Evolutionary conservation across 2,113 vertebrate species (phyloP), one percentile per base, ranked within the genome.

Genomic region (Monarcha castaneiventris): DNA sequence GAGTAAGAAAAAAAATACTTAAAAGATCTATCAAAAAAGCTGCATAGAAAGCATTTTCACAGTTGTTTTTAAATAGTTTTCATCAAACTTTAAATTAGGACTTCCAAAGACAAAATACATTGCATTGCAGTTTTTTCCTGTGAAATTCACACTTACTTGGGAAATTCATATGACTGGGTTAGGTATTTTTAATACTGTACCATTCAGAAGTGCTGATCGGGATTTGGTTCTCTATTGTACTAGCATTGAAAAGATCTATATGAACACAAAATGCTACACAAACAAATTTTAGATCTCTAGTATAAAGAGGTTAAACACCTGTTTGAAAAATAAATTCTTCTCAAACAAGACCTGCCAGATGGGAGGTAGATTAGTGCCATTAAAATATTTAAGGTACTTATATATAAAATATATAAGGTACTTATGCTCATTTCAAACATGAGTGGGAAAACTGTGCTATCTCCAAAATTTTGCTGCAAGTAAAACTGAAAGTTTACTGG

Each of bases 341-440:
- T 37, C 67, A 66, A 87, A 88, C 33, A 75, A 90, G 69, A 78
- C 58, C 86, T 95, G 81, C 91, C 93, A 92, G 69, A 81, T 84
- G 79, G 93, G 96, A 97, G 97, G 92, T 96, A 96, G 94, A 85
- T 88, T 63, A 91, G 87, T 92, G 92, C 90, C 84, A 95, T 79
- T 61, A 79, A 74, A 91, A 93, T 79, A 83, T 92, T 89, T 93
- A 92, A 90, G 83, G 93, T 94, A 95, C 56, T 93, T 86, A 82
- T 19, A 69, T 39, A 87, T 67, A 76, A 77, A 93, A 91, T 90
- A 83, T 87, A 78, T 90, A 92, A 90, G 73, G 91, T 91, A 94
- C 52, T 93, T 86, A 82, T 41, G 61, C 39, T 92, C 5, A 2
- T 80, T 89, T 74, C 62, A 88, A 90, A 74, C 10, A 49, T 39